These are phyloP conservation scores for Danionella dracula DNA, from an alignment of 2,797 vertebrate species.

Conservation along the genomic window DNA sequence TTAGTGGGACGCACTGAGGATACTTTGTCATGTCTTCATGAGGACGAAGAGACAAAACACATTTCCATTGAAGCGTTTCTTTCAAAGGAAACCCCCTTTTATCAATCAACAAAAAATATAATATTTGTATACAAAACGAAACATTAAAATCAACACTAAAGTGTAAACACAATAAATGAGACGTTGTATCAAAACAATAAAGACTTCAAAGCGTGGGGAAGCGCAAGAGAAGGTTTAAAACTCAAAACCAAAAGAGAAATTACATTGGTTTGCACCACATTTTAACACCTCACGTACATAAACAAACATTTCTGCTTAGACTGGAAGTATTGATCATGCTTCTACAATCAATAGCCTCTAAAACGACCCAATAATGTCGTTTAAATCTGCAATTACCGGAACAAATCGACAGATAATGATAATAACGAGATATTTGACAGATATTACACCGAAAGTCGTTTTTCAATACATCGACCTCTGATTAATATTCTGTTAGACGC, in stretches of 20 bases:
- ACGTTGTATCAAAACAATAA: not conserved
- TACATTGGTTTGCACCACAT: not conserved
- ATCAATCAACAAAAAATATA: not conserved
- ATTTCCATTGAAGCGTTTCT: not conserved
- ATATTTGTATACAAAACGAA: not conserved
- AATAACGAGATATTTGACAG: not conserved
- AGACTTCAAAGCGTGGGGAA: not conserved
- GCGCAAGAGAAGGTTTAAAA: not conserved
- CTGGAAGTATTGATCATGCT: not conserved
- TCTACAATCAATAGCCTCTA: not conserved
- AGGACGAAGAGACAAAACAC: not conserved
- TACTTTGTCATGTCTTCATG: slow-evolving; percentile 3
- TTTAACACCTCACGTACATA: not conserved
- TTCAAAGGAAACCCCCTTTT: not conserved
- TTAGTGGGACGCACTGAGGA: slow-evolving; percentile 15
- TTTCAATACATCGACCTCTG: not conserved
- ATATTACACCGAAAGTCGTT: not conserved
- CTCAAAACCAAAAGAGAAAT: not conserved
- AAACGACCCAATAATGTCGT: not conserved
- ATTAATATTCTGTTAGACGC: too few relatives aligned
- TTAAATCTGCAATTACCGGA: not conserved
- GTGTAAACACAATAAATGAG: not conserved
- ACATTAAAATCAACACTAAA: not conserved
- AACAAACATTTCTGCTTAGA: not conserved
- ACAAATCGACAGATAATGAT: not conserved